Evolutionary conservation across 2,888 invertebrate genomes (phyloP).

Genomic region (Nomada ferruginata): DNA sequence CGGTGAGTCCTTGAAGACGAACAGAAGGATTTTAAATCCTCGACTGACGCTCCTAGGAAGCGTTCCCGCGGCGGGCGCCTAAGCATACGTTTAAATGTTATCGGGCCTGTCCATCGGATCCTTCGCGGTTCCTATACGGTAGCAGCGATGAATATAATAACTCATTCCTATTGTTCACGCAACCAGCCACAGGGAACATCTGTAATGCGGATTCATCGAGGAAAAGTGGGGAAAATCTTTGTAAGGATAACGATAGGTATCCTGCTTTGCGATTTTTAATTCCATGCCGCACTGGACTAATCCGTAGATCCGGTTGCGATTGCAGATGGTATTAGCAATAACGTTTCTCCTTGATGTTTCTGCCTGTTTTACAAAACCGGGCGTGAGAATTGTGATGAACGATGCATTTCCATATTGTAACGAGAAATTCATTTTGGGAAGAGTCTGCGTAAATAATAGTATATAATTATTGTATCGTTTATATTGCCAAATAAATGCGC

Average conservation of each 20-base stretch:
- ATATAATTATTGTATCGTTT: too few species aligned
- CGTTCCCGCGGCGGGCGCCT: conserved; percentile 56
- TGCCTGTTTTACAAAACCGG: too few species aligned
- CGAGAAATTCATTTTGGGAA: too few species aligned
- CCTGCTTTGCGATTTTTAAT: background rate
- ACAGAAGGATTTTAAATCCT: conserved; percentile 64
- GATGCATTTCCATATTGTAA: too few species aligned
- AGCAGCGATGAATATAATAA: conserved; percentile 54
- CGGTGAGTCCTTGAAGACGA: conserved; percentile 76
- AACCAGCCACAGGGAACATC: conserved; percentile 12
- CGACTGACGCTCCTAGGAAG: conserved; percentile 53
- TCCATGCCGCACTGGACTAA: background rate
- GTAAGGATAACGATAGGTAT: conserved; percentile 3
- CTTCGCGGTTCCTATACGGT: conserved; percentile 44
- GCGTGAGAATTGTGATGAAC: too few species aligned
- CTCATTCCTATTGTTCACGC: conserved; percentile 52
- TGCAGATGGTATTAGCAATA: background rate
- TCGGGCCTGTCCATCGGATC: conserved; percentile 54
- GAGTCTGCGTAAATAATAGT: too few species aligned
- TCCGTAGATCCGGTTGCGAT: background rate
- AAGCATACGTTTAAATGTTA: conserved; percentile 57
- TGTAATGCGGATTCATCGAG: conserved; percentile 2
- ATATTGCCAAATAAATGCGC: too few species aligned
- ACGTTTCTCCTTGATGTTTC: background rate
- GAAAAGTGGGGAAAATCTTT: conserved; percentile 34